Conservation (phyloP, 2,797 vertebrate genomes). For the Hydrocynus forskahlii region DNA sequence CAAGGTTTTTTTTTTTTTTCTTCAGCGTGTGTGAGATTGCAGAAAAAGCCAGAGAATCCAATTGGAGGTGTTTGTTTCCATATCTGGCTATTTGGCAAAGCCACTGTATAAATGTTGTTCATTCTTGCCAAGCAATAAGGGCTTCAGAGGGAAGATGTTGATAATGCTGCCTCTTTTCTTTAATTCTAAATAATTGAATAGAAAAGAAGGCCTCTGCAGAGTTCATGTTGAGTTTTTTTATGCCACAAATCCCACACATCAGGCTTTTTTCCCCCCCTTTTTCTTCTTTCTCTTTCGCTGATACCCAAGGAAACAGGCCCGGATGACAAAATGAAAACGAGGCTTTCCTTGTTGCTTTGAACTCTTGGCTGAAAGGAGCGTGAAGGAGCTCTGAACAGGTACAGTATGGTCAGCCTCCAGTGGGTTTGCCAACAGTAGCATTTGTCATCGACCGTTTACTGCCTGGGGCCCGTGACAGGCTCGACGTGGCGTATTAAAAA, state of each 20-base stretch:
- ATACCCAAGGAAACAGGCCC: constrained; percentile 25
- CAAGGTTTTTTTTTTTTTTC: constrained; percentile 55
- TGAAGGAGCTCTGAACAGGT: constrained; percentile 68
- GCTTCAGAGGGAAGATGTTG: constrained; percentile 73
- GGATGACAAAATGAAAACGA: constrained; percentile 64
- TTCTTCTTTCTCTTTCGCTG: constrained; percentile 50
- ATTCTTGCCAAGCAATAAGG: constrained; percentile 65
- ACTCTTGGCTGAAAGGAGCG: constrained; percentile 66
- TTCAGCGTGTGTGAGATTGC: constrained; percentile 38
- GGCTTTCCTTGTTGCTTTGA: constrained; percentile 68
- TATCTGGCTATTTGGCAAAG: constrained; percentile 77
- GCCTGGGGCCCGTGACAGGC: constrained; percentile 79
- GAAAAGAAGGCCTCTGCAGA: constrained; percentile 75
- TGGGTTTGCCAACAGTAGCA: constrained; percentile 71
- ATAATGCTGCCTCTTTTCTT: constrained; percentile 67
- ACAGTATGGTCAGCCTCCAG: constrained; percentile 77
- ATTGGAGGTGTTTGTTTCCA: constrained; percentile 76
- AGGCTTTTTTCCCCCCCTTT: not conserved
- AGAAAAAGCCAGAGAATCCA: constrained; percentile 65
- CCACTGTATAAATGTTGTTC: constrained; percentile 77
- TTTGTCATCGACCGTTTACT: constrained; percentile 70
- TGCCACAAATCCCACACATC: constrained; percentile 69
- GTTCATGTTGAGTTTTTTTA: constrained; percentile 75
- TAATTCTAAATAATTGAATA: constrained; percentile 83
- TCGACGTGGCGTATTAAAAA: constrained; percentile 74